Evolutionary conservation across 2,797 vertebrate species (phyloP), one percentile per base, ranked within the genome.

Genomic region (Tinamus major): DNA sequence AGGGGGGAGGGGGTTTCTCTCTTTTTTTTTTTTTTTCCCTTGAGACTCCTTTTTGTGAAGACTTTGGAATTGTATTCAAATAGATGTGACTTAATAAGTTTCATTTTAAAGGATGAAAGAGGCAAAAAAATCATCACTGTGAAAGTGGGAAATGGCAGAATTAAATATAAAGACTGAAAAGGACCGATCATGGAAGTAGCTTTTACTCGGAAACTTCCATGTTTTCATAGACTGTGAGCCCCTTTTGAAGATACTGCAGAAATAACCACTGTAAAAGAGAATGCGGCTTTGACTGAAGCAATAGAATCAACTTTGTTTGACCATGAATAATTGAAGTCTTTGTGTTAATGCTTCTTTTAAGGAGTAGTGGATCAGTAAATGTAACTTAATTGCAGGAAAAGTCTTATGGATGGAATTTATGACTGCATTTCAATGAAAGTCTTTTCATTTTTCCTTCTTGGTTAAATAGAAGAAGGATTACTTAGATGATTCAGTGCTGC

Each of bases 291-390:
- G 97, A 98, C 95, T 97, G 93, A 93, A 97, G 95, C 92, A 97
- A 97, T 96, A 95, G 94, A 97, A 96, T 97, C 96, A 95, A 96
- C 95, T 97, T 97, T 97, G 96, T 98, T 97, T 97, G 95, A 96
- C 97, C 96, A 96, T 91, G 97, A 97, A 97, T 97, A 98, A 97
- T 98, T 97, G 96, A 96, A 96, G 95, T 90, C 96, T 98, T 97
- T 97, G 96, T 97, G 96, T 95, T 97, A 97, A 97, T 96, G 79
- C 81, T 96, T 95, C 95, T 96, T 97, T 98, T 96, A 96, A 97
- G 92, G 93, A 96, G 95, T 97, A 96, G 97, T 96, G 97, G 96
- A 96, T 97, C 96, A 97, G 97, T 92, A 97, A 97, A 97, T 96
- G 94, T 96, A 95, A 96, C 93, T 97, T 98, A 98, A 98, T 98